Conservation (phyloP, 2,113 vertebrate genomes). For the Oreotrochilus melanogaster region DNA sequence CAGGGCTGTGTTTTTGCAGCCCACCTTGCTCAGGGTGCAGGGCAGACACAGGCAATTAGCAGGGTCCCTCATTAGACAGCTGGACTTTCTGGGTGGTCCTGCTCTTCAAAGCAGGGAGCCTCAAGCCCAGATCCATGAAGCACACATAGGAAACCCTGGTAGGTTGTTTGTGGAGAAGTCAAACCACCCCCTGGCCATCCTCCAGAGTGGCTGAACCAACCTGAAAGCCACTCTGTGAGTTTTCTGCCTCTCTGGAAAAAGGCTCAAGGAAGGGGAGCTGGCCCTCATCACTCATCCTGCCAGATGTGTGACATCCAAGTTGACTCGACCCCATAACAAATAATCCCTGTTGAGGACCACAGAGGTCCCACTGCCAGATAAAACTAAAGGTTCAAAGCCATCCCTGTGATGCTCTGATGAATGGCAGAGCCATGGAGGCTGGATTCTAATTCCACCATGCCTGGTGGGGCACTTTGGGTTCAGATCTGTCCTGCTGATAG, state of each 20-base stretch:
- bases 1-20: not conserved
- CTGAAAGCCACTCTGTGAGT: not conserved
- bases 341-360: accelerated
- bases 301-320: not conserved
- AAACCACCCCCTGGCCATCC: not conserved
- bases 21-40: slow-evolving; percentile 35
- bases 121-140: not conserved
- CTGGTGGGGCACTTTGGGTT: not conserved
- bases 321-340: accelerated
- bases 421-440: not conserved
- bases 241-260: not conserved
- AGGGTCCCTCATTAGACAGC: not conserved
- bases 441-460: accelerated
- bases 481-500: not conserved
- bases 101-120: not conserved
- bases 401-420: accelerated
- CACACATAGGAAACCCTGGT: accelerated
- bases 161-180: not conserved
- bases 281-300: not conserved
- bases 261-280: not conserved
- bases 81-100: slow-evolving; percentile 58
- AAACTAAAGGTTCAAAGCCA: not conserved
- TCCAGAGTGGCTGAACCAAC: not conserved
- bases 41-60: not conserved
- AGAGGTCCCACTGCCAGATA: not conserved